Percentiles rank a stretch among this genome's conserved stretches.
phyloP scores from a whole-genome alignment of 2,113 vertebrate species.

The Ahaetulla prasina region DNA sequence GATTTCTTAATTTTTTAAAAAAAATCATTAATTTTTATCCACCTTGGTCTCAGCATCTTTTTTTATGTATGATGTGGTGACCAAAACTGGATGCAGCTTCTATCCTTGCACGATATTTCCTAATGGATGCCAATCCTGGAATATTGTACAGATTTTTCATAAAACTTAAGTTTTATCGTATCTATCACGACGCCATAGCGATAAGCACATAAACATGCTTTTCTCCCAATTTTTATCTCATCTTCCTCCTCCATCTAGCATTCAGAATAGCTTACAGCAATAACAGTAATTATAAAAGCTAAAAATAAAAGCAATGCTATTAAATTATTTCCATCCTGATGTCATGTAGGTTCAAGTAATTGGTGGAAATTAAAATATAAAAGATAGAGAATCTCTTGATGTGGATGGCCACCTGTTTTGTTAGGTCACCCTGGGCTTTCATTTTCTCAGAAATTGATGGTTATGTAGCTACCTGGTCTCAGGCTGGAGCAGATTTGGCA shows the following conservation, averaged over 20 bases:
- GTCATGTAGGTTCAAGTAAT: neutral
- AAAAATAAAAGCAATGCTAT: neutral
- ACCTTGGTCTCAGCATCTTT: neutral
- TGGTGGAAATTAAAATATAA: neutral
- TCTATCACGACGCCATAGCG: neutral
- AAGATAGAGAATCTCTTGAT: neutral
- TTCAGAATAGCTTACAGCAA: neutral
- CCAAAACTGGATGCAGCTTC: neutral
- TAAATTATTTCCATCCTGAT: neutral
- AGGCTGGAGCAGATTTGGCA: neutral
- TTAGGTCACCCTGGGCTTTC: neutral
- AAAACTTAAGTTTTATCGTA: neutral
- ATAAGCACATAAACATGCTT: neutral
- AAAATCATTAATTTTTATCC: too few relatives aligned
- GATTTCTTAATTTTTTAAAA: too few relatives aligned
- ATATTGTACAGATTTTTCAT: neutral
- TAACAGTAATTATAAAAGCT: neutral
- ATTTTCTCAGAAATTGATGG: neutral
- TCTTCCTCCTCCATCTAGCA: neutral
- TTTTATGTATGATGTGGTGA: neutral
- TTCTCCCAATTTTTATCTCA: neutral
- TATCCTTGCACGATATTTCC: neutral
- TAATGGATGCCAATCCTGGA: neutral
- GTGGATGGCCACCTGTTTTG: neutral
- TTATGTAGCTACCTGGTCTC: neutral